Evolutionary conservation across 2,797 vertebrate genomes (phyloP).

Genomic region (Trichosurus vulpecula): DNA sequence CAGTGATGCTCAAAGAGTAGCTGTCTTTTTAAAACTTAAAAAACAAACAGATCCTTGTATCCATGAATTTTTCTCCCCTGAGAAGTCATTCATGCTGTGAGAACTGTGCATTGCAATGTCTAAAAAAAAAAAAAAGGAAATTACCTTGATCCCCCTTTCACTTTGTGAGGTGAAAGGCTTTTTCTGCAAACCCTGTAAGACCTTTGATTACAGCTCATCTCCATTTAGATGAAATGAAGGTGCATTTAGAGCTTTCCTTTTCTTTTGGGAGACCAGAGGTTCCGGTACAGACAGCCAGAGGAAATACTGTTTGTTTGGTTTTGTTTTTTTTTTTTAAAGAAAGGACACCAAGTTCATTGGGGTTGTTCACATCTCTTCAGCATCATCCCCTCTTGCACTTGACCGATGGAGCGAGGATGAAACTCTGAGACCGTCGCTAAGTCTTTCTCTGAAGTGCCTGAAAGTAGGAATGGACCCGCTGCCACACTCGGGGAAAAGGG

Average conservation of each 20-base stretch:
- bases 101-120: conserved; percentile 64
- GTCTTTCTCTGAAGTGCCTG: conserved; percentile 88
- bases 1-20: conserved; percentile 61
- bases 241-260: conserved; percentile 73
- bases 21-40: conserved; percentile 65
- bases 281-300: conserved; percentile 74
- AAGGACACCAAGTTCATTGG: conserved; percentile 66
- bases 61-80: conserved; percentile 72
- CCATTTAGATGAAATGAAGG: conserved; percentile 53
- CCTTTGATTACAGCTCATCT: conserved; percentile 75
- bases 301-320: background rate
- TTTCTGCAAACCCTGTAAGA: conserved; percentile 75
- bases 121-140: conserved; percentile 66
- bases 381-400: conserved; percentile 67
- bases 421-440: conserved; percentile 80
- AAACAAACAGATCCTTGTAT: conserved; percentile 34
- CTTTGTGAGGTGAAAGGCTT: conserved; percentile 73
- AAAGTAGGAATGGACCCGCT: conserved; percentile 83
- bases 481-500: background rate
- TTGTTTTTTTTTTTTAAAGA: conserved; percentile 9
- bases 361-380: conserved; percentile 69
- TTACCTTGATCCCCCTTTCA: conserved; percentile 48
- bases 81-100: conserved; percentile 67
- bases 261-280: conserved; percentile 75
- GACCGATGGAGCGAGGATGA: conserved; percentile 65